These are phyloP conservation scores for Anastrepha obliqua DNA, from an alignment of 1,140 invertebrate species.

Conservation along the genomic window DNA sequence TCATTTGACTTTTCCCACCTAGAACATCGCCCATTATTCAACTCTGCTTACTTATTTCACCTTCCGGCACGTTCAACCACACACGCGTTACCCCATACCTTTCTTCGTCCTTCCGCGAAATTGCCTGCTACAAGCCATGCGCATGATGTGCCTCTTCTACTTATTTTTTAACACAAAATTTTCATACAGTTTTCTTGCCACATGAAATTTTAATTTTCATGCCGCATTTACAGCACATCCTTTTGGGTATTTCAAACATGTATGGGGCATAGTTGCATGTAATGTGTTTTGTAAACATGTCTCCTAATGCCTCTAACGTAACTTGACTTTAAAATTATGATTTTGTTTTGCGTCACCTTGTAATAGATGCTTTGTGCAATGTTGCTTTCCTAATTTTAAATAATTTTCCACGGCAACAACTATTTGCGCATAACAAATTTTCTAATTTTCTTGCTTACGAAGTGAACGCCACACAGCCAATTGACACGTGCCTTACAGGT, in stretches of 20 bases:
- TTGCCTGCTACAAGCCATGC: not conserved
- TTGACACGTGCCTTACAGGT: constrained; percentile 11
- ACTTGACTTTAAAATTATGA: not conserved
- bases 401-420: not conserved
- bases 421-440: not conserved
- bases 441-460: not conserved
- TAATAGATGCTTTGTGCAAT: not conserved
- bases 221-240: constrained; percentile 32
- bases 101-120: constrained; percentile 26
- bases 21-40: not conserved
- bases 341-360: not conserved
- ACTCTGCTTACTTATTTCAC: not conserved
- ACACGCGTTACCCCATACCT: not conserved
- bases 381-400: constrained; percentile 8
- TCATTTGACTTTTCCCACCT: constrained; percentile 14
- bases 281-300: constrained; percentile 14
- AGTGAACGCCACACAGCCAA: not conserved
- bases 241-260: constrained; percentile 5
- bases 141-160: not conserved
- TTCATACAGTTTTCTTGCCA: no score
- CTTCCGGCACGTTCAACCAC: not conserved
- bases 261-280: not conserved
- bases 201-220: constrained; percentile 48
- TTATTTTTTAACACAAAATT: not conserved
- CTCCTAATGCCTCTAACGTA: not conserved